Conservation (phyloP, 2,888 invertebrate genomes). For the Hermodice carunculata region DNA sequence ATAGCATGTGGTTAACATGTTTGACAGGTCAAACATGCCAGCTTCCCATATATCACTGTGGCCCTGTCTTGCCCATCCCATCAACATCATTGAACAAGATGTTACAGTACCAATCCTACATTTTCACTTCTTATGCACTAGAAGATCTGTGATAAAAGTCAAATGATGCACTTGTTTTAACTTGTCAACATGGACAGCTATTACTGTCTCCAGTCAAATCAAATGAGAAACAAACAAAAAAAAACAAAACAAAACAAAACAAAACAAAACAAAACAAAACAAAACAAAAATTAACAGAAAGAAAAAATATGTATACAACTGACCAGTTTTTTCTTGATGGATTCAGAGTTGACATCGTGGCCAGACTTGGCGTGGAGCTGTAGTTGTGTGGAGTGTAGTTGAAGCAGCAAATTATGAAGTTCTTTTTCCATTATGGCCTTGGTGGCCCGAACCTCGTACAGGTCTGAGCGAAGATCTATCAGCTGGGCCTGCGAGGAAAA, state of each 20-base stretch:
- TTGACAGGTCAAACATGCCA: too few species aligned
- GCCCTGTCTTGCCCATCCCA: too few species aligned
- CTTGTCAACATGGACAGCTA: too few species aligned
- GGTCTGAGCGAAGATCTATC: constrained; percentile 80
- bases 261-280: not conserved
- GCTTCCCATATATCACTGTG: too few species aligned
- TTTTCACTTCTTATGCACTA: too few species aligned
- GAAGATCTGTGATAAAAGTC: too few species aligned
- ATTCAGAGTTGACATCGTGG: constrained; percentile 71
- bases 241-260: not conserved
- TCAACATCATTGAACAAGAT: too few species aligned
- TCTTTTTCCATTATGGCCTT: constrained; percentile 76
- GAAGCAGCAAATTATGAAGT: constrained; percentile 75
- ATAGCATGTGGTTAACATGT: too few species aligned
- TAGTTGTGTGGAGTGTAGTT: constrained; percentile 76
- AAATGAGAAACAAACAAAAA: too few species aligned
- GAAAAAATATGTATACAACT: constrained; percentile 34
- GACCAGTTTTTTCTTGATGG: constrained; percentile 73
- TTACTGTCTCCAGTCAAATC: too few species aligned
- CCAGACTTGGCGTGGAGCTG: constrained; percentile 70
- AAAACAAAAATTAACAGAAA: not conserved
- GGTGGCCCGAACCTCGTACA: constrained; percentile 79
- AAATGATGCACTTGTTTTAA: too few species aligned
- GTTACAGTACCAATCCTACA: too few species aligned
- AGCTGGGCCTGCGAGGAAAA: constrained; percentile 79